Base-by-base conservation (phyloP, 2,113 vertebrate species). In the Pseudopodoces humilis region DNA sequence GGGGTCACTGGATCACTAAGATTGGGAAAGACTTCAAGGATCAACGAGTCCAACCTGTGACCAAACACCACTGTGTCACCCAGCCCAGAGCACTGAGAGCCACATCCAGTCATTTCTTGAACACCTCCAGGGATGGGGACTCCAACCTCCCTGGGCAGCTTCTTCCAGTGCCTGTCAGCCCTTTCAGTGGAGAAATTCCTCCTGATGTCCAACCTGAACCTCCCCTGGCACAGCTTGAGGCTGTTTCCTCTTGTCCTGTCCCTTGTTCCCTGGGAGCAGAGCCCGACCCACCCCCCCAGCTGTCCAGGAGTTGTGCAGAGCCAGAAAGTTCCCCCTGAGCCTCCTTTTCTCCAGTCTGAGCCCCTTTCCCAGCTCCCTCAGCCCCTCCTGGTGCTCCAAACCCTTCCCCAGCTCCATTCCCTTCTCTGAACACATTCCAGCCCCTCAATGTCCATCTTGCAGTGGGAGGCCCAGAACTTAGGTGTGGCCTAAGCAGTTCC, bases 181-280 rank as follows among this genome's bases (percentile, higher is more conserved):
- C 4, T 50, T 70, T 35, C 80, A 2, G 4, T 35, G 46, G 35
- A 5, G 2, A 59, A 60, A 60, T 43, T 43, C 19, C 0, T 35
- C 10, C 25, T 60, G 20, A 10, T 23, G 20, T 62, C 67, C 55
- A 83, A 9, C 10, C 30, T 82, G 44, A 60, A 1, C 3, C 23
- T 59, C 4, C 1, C 55, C 30, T 70, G 44, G 35, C 5, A 4
- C 35, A n/a, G 2, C 35, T 15, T 49, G 35, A 41, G 30, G 30
- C 24, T 0, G 0, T 59, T 69, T 12, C 53, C 4, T 21, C 14
- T 4, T 0, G 0, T 22, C 18, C 78, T 59, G 44, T 50, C 30
- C 35, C 24, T 47, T 67, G 53, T 59, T 82, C 11, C 64, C 53
- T 41, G 18, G 13, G 11, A 58, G 43, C 53, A 69, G 14, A 69